Conservation (phyloP, 2,113 vertebrate species). For the Scartelaos histophorus region DNA sequence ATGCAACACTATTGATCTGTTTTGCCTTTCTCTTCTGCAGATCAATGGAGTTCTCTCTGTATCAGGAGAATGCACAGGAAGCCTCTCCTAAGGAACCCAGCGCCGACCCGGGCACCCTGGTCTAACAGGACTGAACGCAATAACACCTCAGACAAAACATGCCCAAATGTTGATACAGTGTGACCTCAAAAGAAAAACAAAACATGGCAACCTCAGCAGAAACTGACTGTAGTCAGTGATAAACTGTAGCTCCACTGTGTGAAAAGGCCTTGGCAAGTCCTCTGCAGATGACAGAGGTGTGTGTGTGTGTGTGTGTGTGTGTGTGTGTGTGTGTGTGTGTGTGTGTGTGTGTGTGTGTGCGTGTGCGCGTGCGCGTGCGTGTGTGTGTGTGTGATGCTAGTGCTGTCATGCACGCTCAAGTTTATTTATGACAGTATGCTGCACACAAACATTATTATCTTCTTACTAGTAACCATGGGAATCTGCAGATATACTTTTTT, state of each 20-base stretch:
- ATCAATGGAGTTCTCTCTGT: slow-evolving; percentile 86
- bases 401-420: slow-evolving; percentile 28
- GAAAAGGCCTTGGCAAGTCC: slow-evolving; percentile 51
- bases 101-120: slow-evolving; percentile 83
- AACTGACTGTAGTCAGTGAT: slow-evolving; percentile 45
- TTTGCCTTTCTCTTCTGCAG: slow-evolving; percentile 55
- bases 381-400: slow-evolving; percentile 21
- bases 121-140: slow-evolving; percentile 71
- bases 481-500: slow-evolving; percentile 72
- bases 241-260: slow-evolving; percentile 58
- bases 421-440: slow-evolving; percentile 31
- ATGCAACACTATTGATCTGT: slow-evolving; percentile 32
- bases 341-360: slow-evolving; percentile 16
- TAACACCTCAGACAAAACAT: slow-evolving; percentile 24
- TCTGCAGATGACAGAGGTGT: slow-evolving; percentile 24
- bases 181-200: slow-evolving; percentile 66
- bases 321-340: slow-evolving; percentile 12
- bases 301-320: slow-evolving; percentile 13
- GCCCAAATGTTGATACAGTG: slow-evolving; percentile 46
- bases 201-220: slow-evolving; percentile 71
- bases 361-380: no score
- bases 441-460: slow-evolving; percentile 33
- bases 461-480: slow-evolving; percentile 42
- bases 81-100: slow-evolving; percentile 77
- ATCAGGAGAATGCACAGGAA: slow-evolving; percentile 79